Percentiles rank a stretch among this genome's conserved stretches.
phyloP scores from a whole-genome alignment of 2,888 invertebrate species.

The Mechanitis mazaeus region DNA sequence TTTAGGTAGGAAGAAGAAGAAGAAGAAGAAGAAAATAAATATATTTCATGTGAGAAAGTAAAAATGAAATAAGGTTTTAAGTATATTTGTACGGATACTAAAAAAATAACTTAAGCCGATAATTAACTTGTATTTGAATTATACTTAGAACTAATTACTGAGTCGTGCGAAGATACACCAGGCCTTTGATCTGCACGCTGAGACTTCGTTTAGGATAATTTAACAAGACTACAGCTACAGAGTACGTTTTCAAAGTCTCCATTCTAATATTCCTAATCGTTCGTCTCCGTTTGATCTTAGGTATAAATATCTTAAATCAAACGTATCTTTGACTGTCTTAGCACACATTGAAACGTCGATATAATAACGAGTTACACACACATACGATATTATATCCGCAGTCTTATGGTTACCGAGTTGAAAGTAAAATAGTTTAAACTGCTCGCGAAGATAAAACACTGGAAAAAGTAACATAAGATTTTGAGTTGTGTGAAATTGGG shows the following conservation, averaged over 20 bases:
- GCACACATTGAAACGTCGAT: constrained; percentile 20
- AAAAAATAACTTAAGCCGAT: constrained; percentile 33
- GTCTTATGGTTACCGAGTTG: not conserved
- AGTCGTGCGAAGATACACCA: constrained; percentile 23
- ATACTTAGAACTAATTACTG: constrained; percentile 40
- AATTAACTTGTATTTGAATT: constrained; percentile 29
- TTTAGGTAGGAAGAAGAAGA: no score
- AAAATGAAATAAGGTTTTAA: no score
- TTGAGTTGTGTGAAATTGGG: constrained; percentile 13
- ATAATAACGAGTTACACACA: constrained; percentile 16
- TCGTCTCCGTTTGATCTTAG: constrained; percentile 37
- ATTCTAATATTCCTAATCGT: constrained; percentile 33
- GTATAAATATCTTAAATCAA: constrained; percentile 26
- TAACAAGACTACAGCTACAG: constrained; percentile 35
- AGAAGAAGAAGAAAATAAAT: no score
- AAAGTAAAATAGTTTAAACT: not conserved
- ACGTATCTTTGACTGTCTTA: constrained; percentile 17
- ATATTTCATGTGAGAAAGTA: no score
- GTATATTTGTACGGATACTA: no score
- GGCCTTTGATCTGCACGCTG: constrained; percentile 42
- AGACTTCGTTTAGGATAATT: constrained; percentile 48
- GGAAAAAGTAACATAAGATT: no score
- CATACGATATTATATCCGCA: not conserved
- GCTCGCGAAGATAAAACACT: no score
- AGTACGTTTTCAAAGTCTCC: constrained; percentile 27